Conservation (phyloP, 2,888 invertebrate genomes). For the Globia sparganii region DNA sequence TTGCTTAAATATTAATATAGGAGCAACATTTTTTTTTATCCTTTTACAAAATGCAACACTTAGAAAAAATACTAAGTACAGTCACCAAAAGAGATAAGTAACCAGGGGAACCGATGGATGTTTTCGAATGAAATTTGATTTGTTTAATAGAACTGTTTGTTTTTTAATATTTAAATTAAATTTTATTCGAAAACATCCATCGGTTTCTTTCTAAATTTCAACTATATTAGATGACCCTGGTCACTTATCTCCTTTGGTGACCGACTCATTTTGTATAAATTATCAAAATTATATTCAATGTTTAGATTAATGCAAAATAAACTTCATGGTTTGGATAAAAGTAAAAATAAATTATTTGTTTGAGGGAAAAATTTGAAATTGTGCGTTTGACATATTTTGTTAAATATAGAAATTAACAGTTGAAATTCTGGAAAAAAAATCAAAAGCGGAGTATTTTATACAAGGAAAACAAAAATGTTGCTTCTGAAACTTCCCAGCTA, state of each 20-base stretch:
- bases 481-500: not conserved
- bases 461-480: conserved; percentile 2
- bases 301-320: not conserved
- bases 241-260: too few species aligned
- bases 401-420: not conserved
- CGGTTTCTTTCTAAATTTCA: not conserved
- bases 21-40: not conserved
- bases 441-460: not conserved
- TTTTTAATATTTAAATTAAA: too few species aligned
- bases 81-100: too few species aligned
- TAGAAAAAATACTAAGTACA: not conserved
- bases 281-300: not conserved
- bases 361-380: not conserved
- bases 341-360: not conserved
- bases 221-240: not conserved
- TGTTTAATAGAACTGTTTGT: too few species aligned
- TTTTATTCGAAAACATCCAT: too few species aligned
- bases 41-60: conserved; percentile 12
- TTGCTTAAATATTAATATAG: not conserved
- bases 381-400: not conserved
- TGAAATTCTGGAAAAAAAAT: not conserved
- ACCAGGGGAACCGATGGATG: too few species aligned
- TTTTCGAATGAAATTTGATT: too few species aligned
- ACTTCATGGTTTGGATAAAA: not conserved
- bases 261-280: not conserved